Evolutionary conservation across 2,888 invertebrate species (phyloP), one percentile per base, ranked within the genome.

Genomic region (Noctuana brunneofusca): DNA sequence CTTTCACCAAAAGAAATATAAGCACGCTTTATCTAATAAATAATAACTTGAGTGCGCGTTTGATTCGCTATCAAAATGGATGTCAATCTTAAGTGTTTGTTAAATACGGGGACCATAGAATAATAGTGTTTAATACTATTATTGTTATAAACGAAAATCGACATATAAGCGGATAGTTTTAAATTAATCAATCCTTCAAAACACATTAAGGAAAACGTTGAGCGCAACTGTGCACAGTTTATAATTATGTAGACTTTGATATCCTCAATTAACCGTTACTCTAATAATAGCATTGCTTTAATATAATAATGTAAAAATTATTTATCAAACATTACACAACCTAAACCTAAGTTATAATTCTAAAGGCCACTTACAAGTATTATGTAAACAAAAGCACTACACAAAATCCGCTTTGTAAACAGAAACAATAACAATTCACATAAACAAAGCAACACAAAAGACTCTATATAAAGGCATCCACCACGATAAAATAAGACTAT

Each of bases 241-340:
- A 24, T 32, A 52, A 2, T 32, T 32, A 24, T 32, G 4, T 12
- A 52, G 32, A 52, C 52, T 52, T 52, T 32, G 52, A 52, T 32
- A 52, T 52, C 32, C 18, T 12, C 41, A 52, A 12, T 52, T 32
- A 50, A 1, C 2, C 14, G 16, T 50, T 30, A 30, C 30, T n/a
- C n/a, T n/a, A 30, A 30, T 30, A 11, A 9, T 1, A 30, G n/a
- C n/a, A 30, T 30, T 30, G 30, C 9, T 11, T 8, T 30, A 8
- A 9, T 0, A 8, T 30, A 1, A 6, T 6, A 8, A 24, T 2
- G 5, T 24, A 24, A 30, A 30, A 30, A 30, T 30, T 30, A 9
- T 30, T 8, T 9, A 30, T 30, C 30, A 30, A 6, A 30, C 30
- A 30, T 30, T 8, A 8, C 30, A 30, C 30, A 30, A 30, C 3